Evolutionary conservation across 2,888 invertebrate species (phyloP), one percentile per base, ranked within the genome.

Genomic region (Clivina fossor): DNA sequence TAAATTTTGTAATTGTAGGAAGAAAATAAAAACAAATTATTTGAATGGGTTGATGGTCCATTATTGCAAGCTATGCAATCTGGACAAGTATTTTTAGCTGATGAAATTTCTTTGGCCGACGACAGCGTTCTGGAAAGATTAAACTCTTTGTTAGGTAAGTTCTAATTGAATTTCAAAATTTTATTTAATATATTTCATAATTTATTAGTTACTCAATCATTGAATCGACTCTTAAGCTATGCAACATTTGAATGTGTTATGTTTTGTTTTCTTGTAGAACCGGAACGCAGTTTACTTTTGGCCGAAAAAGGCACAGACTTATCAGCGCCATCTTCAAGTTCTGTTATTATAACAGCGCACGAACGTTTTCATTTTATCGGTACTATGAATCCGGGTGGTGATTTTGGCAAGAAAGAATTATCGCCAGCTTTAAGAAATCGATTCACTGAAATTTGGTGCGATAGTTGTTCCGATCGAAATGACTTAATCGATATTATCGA

Each of bases 361-460:
- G 71, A 82, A 4, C 81, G 83, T 7, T 99, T 99, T 70, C 86
- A 90, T 64, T 91, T 99, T 66, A 82, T 98, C 56, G 95, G 93
- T 1, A 99, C 99, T 0, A 99, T 99, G 99, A 99, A 99, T 77
- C 99, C 99, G 4, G 97, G 98, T 8, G 98, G 98, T 1, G 99
- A 99, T 78, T 99, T 92, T 71, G 99, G 99, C 2, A 99, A 99
- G 72, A 99, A 99, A 71, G 99, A 99, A 79, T 78, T 99, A 7
- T 99, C 98, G 0, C 97, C 97, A 0, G 98, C 99, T 0, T 75
- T 99, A 44, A 80, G 99, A 46, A 99, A 99, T 77, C 84, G 99
- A 41, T 95, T 99, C 66, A 98, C 99, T 0, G 99, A 99, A 77
- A 93, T 99, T 68, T 99, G 98, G 98, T 97, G 97, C 68, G 90